A percentile compares a stretch with the other conserved stretches of the same genome.
Conservation (phyloP, 1,140 invertebrate genomes). For the Psilanteris sp. region DNA sequence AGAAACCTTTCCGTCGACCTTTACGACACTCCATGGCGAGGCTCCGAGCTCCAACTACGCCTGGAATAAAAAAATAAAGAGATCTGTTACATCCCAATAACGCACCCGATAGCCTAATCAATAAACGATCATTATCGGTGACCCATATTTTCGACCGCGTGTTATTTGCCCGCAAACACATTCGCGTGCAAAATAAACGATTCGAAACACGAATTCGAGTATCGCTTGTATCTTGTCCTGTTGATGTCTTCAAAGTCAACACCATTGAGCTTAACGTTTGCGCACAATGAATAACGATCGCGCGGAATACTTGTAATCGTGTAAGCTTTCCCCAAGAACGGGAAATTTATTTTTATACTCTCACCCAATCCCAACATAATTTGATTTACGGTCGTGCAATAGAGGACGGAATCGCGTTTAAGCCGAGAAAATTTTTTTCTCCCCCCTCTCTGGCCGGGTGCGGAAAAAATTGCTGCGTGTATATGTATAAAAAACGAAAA, state of each 20-base stretch:
- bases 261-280: slow-evolving; percentile 37
- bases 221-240: slow-evolving; percentile 49
- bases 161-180: slow-evolving; percentile 31
- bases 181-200: slow-evolving; percentile 23
- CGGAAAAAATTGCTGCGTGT: too few relatives aligned
- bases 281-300: slow-evolving; percentile 49
- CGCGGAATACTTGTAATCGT: slow-evolving; percentile 55
- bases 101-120: too few relatives aligned
- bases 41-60: slow-evolving; percentile 77
- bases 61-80: slow-evolving; percentile 69
- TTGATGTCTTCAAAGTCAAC: slow-evolving; percentile 47
- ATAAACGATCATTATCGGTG: slow-evolving; percentile 40
- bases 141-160: neutral
- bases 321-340: slow-evolving; percentile 9
- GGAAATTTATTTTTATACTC: slow-evolving; percentile 35
- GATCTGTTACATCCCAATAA: slow-evolving; percentile 19
- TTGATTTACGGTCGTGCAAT: slow-evolving; percentile 55
- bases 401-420: too few relatives aligned
- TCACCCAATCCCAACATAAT: slow-evolving; percentile 14
- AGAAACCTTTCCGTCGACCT: slow-evolving; percentile 77
- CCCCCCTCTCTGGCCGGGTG: too few relatives aligned
- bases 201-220: slow-evolving; percentile 5
- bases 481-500: slow-evolving; percentile 6
- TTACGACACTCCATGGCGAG: slow-evolving; percentile 78
- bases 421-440: too few relatives aligned